Evolutionary conservation across 2,888 invertebrate species (phyloP).

Genomic region (Anthoptus insignis): DNA sequence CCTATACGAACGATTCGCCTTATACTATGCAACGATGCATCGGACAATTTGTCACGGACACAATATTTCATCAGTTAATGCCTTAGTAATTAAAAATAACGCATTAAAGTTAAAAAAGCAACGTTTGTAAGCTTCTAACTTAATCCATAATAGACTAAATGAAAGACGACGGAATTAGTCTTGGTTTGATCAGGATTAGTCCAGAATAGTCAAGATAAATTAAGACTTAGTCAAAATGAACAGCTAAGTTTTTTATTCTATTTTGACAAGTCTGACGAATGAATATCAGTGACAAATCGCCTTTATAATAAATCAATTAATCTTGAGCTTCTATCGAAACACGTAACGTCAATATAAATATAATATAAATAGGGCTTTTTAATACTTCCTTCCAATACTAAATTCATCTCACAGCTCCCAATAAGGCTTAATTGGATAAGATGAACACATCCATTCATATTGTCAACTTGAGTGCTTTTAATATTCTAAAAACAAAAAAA

Average conservation of each 20-base stretch:
- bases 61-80: background rate
- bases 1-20: constrained; percentile 6
- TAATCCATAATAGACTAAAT: background rate
- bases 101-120: too few relatives aligned
- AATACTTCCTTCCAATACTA: constrained; percentile 55
- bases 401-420: constrained; percentile 82
- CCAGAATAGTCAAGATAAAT: background rate
- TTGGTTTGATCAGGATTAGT: background rate
- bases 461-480: constrained; percentile 49
- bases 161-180: too few relatives aligned
- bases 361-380: constrained; percentile 46
- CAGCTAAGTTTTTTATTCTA: background rate
- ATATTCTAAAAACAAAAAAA: background rate
- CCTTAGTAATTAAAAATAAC: background rate
- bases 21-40: constrained; percentile 29
- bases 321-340: constrained; percentile 19
- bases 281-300: constrained; percentile 17
- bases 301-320: constrained; percentile 17
- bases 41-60: constrained; percentile 21
- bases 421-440: constrained; percentile 79
- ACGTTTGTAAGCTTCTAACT: too few relatives aligned
- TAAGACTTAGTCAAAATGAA: background rate
- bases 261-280: background rate
- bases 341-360: constrained; percentile 29
- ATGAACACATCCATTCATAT: constrained; percentile 71